phyloP scores from a whole-genome alignment of 2,888 invertebrate species.

The Miltochrista miniata region DNA sequence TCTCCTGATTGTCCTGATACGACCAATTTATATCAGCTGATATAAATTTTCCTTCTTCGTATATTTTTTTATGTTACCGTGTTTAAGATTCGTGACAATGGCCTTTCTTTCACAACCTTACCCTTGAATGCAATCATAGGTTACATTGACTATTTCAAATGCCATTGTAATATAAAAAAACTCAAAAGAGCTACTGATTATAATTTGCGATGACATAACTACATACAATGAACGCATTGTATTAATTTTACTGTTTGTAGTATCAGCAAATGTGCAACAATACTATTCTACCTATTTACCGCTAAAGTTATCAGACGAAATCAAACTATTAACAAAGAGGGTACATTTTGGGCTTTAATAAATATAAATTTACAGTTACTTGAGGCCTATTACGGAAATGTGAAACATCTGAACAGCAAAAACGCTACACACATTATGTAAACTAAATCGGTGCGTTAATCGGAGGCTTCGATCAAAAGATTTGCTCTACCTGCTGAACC shows the following conservation, averaged over 20 bases:
- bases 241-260: not conserved
- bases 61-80: too few species aligned
- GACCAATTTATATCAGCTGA: too few species aligned
- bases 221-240: slow-evolving; percentile 7
- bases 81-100: too few species aligned
- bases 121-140: too few species aligned
- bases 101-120: too few species aligned
- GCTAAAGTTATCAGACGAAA: slow-evolving; percentile 29
- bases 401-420: slow-evolving; percentile 55
- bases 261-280: slow-evolving; percentile 12
- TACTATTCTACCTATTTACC: slow-evolving; percentile 2
- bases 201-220: not conserved
- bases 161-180: not conserved
- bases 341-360: slow-evolving; percentile 19
- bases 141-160: not conserved
- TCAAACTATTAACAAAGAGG: slow-evolving; percentile 35
- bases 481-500: slow-evolving; percentile 76
- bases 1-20: too few species aligned
- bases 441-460: slow-evolving; percentile 65
- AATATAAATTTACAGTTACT: slow-evolving; percentile 61
- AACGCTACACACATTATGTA: slow-evolving; percentile 55
- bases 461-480: slow-evolving; percentile 68
- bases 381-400: slow-evolving; percentile 50
- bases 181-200: too few species aligned
- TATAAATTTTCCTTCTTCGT: too few species aligned